These are phyloP conservation scores for Orthosia gothica DNA, from an alignment of 2,888 invertebrate species.

Conservation along the genomic window DNA sequence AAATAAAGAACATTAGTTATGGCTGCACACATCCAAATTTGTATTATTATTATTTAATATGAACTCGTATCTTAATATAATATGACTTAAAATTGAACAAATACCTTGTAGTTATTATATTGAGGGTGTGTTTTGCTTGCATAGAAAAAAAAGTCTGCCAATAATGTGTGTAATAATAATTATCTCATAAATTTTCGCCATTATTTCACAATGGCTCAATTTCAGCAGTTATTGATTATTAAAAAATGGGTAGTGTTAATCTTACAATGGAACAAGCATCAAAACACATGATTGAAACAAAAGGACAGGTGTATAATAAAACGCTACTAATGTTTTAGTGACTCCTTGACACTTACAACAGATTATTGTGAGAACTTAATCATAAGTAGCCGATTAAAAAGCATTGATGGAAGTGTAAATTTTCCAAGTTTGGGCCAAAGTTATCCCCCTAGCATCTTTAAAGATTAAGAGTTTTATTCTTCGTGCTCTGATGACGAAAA, in stretches of 20 bases:
- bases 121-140: constrained; percentile 20
- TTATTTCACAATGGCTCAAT: not conserved
- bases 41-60: not conserved
- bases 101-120: constrained; percentile 30
- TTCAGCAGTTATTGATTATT: not conserved
- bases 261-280: not conserved
- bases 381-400: no score
- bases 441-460: no score
- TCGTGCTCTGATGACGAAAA: no score
- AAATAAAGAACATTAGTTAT: constrained; percentile 19
- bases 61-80: constrained; percentile 2
- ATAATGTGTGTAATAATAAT: constrained; percentile 7
- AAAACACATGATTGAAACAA: not conserved
- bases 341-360: no score
- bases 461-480: no score
- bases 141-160: not conserved
- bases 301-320: not conserved
- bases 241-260: not conserved
- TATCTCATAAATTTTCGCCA: not conserved
- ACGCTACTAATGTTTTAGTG: no score
- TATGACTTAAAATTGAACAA: constrained; percentile 54
- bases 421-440: no score
- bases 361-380: no score
- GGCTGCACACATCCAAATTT: constrained; percentile 49
- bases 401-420: no score